Percentiles rank a stretch among this genome's conserved stretches.
These are phyloP conservation scores for Megaceryle maxima DNA, from an alignment of 2,113 vertebrate species.

Conservation along the genomic window DNA sequence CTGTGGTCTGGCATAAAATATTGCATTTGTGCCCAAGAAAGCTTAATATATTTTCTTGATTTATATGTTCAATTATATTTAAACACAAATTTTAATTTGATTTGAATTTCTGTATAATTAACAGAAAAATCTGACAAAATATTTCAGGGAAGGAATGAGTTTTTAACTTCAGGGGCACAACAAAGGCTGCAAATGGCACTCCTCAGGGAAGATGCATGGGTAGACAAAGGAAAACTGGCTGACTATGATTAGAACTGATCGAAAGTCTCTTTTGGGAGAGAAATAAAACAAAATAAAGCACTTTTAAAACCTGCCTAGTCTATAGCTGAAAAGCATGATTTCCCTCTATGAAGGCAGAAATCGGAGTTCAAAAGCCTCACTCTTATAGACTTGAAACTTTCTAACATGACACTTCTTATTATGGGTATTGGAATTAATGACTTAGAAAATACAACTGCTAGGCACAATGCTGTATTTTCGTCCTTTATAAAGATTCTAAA, in stretches of 20 bases:
- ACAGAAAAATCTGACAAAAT: neutral
- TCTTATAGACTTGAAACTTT: neutral
- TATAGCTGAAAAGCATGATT: neutral
- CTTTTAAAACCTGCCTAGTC: neutral
- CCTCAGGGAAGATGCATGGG: neutral
- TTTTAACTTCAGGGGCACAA: neutral
- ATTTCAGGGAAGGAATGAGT: neutral
- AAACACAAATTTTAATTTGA: neutral
- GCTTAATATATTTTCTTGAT: neutral
- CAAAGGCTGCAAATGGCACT: neutral
- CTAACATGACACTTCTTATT: neutral
- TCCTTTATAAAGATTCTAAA: conserved; percentile 38
- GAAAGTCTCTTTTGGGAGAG: neutral
- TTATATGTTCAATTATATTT: neutral
- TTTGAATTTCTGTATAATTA: neutral
- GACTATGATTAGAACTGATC: neutral
- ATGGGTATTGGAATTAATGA: conserved; percentile 50
- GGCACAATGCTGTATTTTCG: neutral
- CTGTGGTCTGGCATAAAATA: neutral
- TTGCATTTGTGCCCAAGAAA: neutral
- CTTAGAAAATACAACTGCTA: conserved; percentile 44
- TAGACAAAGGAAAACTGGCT: neutral
- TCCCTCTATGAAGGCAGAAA: neutral
- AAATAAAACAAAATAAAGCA: neutral
- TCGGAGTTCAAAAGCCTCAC: neutral